Conservation (phyloP, 2,797 vertebrate genomes). For the Capromys pilorides region DNA sequence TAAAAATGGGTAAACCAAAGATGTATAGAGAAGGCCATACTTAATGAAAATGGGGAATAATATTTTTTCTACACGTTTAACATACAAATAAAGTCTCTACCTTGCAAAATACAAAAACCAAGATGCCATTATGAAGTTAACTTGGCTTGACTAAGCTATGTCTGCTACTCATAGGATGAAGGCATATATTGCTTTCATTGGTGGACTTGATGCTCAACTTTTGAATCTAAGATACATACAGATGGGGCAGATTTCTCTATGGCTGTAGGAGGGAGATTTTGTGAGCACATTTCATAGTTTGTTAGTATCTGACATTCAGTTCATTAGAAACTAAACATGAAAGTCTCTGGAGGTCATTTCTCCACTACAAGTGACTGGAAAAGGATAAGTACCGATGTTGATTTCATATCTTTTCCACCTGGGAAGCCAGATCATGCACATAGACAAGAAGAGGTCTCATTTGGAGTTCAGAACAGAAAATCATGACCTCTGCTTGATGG, state of each 20-base stretch:
- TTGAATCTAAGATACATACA: background rate
- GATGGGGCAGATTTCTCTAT: background rate
- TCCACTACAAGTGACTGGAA: background rate
- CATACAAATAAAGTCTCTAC: constrained; percentile 18
- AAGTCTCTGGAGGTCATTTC: background rate
- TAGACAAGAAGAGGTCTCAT: background rate
- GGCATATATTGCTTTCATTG: background rate
- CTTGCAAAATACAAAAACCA: background rate
- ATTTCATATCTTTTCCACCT: background rate
- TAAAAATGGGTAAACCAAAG: constrained; percentile 25
- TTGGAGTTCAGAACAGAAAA: background rate
- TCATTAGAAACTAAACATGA: background rate
- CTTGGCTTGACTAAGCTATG: background rate
- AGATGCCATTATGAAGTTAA: background rate
- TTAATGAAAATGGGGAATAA: constrained; percentile 16
- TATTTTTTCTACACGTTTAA: constrained; percentile 3
- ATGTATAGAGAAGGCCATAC: background rate
- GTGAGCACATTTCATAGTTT: background rate
- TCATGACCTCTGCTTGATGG: constrained; percentile 1
- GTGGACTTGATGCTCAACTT: background rate
- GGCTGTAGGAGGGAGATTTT: background rate
- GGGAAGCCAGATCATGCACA: background rate
- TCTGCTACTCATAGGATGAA: background rate
- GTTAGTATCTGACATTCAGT: background rate
- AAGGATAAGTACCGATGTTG: background rate